Evolutionary conservation across 2,113 vertebrate genomes (phyloP).

Genomic region (Sciurus niger): DNA sequence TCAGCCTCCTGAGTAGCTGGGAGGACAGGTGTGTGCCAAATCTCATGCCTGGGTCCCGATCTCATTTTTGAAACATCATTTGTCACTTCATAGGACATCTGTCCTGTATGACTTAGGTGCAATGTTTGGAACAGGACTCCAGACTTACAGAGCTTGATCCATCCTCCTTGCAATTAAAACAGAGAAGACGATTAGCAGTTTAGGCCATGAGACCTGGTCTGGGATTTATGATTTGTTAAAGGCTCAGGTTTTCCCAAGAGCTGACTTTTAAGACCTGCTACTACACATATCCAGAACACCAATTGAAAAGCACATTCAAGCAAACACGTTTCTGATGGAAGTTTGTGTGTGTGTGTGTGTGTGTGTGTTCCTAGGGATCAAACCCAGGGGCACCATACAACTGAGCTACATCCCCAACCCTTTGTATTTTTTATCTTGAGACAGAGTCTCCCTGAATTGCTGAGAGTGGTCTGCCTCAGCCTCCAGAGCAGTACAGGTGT

Average conservation of each 20-base stretch:
- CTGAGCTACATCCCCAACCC: too few relatives aligned
- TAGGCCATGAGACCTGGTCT: neutral
- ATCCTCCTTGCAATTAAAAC: neutral
- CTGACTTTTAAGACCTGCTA: neutral
- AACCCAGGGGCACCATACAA: too few relatives aligned
- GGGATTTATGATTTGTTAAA: neutral
- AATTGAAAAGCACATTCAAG: neutral
- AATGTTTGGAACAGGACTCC: neutral
- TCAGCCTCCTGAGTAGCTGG: neutral
- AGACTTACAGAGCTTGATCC: neutral
- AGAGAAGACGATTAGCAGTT: neutral
- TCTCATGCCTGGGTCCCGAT: neutral
- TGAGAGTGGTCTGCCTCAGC: neutral
- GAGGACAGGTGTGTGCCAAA: neutral
- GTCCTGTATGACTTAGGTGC: neutral
- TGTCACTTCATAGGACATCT: neutral
- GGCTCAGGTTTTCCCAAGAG: neutral
- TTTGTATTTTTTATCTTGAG: neutral
- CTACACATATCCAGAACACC: neutral
- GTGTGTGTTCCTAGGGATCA: too few relatives aligned
- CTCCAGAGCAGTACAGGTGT: neutral
- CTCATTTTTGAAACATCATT: neutral
- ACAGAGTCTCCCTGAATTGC: neutral
- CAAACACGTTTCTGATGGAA: neutral
- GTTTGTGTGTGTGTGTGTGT: too few relatives aligned